These are phyloP conservation scores for Clupea harengus DNA, from an alignment of 2,113 vertebrate species.

Conservation along the genomic window DNA sequence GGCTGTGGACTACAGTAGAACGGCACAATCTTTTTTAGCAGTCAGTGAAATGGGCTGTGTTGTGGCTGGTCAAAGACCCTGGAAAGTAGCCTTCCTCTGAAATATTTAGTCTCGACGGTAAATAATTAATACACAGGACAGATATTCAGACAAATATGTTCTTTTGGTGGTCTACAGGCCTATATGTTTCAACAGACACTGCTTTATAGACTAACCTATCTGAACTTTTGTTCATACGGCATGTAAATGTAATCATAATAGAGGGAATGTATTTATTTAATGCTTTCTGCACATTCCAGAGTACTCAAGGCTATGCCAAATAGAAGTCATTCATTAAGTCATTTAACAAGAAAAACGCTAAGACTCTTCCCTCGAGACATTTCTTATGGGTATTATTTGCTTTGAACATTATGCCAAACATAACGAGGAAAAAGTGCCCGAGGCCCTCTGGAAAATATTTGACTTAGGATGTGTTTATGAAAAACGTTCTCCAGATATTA, in stretches of 20 bases:
- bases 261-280: neutral
- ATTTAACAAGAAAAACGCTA: neutral
- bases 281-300: neutral
- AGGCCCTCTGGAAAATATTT: neutral
- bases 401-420: neutral
- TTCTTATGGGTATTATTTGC: neutral
- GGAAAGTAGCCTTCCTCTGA: neutral
- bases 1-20: constrained; percentile 30
- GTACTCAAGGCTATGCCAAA: neutral
- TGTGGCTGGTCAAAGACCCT: neutral
- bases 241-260: neutral
- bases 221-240: neutral
- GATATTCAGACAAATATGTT: constrained; percentile 5
- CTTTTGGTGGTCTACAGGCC: neutral
- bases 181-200: neutral
- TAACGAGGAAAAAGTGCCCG: neutral
- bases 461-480: neutral
- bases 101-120: neutral
- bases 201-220: neutral
- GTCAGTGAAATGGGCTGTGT: neutral
- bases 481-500: neutral
- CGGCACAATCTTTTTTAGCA: neutral
- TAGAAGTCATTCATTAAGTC: neutral
- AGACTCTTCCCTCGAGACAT: neutral
- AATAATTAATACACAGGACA: neutral